Evolutionary conservation across 2,888 invertebrate species (phyloP).

Genomic region (Archaeoteleia sp.): DNA sequence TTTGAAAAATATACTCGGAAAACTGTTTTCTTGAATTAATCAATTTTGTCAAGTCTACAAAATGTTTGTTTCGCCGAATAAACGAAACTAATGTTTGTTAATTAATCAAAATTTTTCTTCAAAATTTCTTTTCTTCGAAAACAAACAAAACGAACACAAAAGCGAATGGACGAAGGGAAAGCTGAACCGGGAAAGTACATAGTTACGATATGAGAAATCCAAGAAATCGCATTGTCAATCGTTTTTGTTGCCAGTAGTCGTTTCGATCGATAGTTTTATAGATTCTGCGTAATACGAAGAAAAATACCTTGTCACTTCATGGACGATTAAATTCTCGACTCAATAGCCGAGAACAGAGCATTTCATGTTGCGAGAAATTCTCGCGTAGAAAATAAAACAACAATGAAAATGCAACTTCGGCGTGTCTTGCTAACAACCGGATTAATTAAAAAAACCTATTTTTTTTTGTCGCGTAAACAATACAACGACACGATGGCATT

Average conservation of each 20-base stretch:
- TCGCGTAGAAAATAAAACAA: slow-evolving; percentile 13
- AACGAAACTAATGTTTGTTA: no score
- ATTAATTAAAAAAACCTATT: no score
- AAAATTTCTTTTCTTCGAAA: no score
- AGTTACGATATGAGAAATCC: slow-evolving; percentile 30
- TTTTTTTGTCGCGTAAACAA: neutral
- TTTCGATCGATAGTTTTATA: slow-evolving; percentile 38
- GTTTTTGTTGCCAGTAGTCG: slow-evolving; percentile 30
- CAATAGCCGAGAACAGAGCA: slow-evolving; percentile 2
- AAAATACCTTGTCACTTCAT: slow-evolving; percentile 40
- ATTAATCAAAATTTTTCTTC: no score
- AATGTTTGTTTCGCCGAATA: no score
- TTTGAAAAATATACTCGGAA: no score
- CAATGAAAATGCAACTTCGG: slow-evolving; percentile 25
- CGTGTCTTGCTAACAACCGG: neutral
- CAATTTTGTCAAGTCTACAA: no score
- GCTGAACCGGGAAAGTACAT: slow-evolving; percentile 41
- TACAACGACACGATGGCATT: no score
- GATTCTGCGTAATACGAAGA: slow-evolving; percentile 33
- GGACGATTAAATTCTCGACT: slow-evolving; percentile 28
- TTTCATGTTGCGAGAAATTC: slow-evolving; percentile 29
- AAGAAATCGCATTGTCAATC: slow-evolving; percentile 48
- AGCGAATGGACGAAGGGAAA: slow-evolving; percentile 33
- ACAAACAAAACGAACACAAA: slow-evolving; percentile 19
- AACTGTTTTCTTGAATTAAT: no score